A percentile compares a stretch with the other conserved stretches of the same genome.
Conservation (phyloP, 2,888 invertebrate genomes). For the Drosophila limbata region DNA sequence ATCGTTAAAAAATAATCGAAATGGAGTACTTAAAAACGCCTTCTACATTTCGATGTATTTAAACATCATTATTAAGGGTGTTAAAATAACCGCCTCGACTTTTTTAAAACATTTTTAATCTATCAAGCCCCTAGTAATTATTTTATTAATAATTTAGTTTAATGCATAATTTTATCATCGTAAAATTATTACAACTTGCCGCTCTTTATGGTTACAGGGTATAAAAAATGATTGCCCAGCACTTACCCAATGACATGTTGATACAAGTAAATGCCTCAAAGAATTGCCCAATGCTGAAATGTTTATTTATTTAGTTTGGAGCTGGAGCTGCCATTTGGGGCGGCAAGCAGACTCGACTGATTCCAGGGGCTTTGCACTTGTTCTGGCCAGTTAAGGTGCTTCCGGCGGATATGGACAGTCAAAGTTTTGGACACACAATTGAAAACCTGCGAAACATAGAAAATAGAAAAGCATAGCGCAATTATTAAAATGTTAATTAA, state of each 20-base stretch:
- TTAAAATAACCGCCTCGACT: too few relatives aligned
- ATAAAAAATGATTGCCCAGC: conserved; percentile 26
- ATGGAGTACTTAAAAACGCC: too few relatives aligned
- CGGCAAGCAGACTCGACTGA: conserved; percentile 31
- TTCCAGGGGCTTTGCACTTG: conserved; percentile 76
- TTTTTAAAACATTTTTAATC: not conserved
- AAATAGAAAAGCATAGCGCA: conserved; percentile 63
- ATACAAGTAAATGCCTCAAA: conserved; percentile 34
- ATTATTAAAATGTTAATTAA: conserved; percentile 75
- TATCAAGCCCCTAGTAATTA: not conserved
- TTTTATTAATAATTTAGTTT: conserved; percentile 1
- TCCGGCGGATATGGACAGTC: conserved; percentile 79
- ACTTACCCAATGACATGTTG: conserved; percentile 80
- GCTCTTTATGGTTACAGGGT: conserved; percentile 35
- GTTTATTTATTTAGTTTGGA: conserved; percentile 34
- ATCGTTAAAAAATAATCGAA: too few relatives aligned
- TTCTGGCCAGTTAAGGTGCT: conserved; percentile 75
- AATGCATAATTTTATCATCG: not conserved
- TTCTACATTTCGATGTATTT: too few relatives aligned
- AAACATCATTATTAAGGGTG: too few relatives aligned
- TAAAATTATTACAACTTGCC: not conserved
- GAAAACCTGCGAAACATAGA: conserved; percentile 76
- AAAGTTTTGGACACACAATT: conserved; percentile 65
- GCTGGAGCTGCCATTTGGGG: conserved; percentile 25
- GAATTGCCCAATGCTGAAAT: conserved; percentile 37